A percentile compares a stretch with the other conserved stretches of the same genome.
Conservation (phyloP, 2,797 vertebrate species). For the Hypotaenidia okinawae region DNA sequence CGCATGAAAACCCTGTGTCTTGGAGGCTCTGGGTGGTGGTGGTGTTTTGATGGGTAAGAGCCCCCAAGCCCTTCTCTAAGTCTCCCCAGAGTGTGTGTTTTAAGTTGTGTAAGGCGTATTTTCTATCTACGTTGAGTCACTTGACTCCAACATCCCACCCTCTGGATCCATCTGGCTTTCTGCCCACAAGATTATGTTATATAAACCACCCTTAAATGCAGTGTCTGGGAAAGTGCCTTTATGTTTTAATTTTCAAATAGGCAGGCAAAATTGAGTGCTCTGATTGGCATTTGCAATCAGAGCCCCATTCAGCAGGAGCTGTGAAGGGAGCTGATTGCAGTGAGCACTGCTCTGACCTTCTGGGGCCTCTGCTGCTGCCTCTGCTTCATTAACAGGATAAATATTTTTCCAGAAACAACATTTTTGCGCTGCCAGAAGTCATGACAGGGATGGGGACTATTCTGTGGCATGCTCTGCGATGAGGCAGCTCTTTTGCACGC, state of each 20-base stretch:
- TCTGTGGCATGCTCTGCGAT: not conserved
- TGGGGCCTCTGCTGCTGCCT: constrained; percentile 46
- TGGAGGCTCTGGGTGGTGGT: not conserved
- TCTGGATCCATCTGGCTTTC: constrained; percentile 2
- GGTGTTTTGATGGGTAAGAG: not conserved
- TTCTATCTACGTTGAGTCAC: not conserved
- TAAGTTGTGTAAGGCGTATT: not conserved
- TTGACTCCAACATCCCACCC: not conserved
- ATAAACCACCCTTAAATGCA: constrained; percentile 60
- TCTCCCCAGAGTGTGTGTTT: fast-evolving
- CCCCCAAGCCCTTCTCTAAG: fast-evolving
- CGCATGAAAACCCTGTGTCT: not conserved
- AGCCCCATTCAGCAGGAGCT: constrained; percentile 61
- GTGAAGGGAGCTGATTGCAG: constrained; percentile 69
- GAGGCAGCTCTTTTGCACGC: not conserved
- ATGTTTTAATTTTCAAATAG: constrained; percentile 74
- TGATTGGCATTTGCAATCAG: constrained; percentile 76
- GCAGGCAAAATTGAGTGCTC: constrained; percentile 63
- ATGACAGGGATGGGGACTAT: not conserved
- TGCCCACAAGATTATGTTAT: constrained; percentile 40
- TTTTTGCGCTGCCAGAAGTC: constrained; percentile 62
- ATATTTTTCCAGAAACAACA: constrained; percentile 76
- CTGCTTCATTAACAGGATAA: constrained; percentile 73
- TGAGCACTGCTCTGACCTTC: constrained; percentile 66
- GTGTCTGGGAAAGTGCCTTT: constrained; percentile 58